These are phyloP conservation scores for Schizothorax lantsangensis DNA, from an alignment of 2,797 vertebrate genomes.

Conservation along the genomic window DNA sequence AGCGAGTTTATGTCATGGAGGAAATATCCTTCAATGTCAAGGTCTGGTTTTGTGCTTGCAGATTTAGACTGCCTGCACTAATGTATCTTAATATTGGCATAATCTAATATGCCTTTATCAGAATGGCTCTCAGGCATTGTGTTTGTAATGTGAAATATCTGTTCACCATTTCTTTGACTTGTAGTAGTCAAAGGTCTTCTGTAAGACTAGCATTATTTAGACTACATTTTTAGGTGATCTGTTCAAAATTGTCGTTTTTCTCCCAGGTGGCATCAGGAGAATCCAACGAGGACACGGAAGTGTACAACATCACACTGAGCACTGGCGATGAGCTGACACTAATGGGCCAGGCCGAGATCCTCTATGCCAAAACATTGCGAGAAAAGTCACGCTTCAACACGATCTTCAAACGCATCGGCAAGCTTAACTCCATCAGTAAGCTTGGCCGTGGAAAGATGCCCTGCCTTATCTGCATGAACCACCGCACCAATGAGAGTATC, in stretches of 20 bases:
- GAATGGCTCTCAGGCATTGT: background rate
- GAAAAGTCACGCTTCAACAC: constrained; percentile 97
- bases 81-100: background rate
- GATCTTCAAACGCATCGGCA: constrained; percentile 97
- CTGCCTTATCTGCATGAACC: constrained; percentile 99
- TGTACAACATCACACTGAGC: constrained; percentile 96
- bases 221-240: background rate
- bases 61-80: background rate
- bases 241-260: constrained; percentile 16
- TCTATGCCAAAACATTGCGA: constrained; percentile 93
- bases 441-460: constrained; percentile 97
- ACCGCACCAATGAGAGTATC: constrained; percentile 98
- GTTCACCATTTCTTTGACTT: background rate
- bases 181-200: background rate
- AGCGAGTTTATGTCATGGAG: constrained; percentile 99
- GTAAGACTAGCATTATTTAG: background rate
- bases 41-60: constrained; percentile 73
- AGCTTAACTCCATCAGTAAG: constrained; percentile 94
- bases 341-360: constrained; percentile 99
- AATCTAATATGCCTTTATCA: background rate
- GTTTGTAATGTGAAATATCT: background rate
- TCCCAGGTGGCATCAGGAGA: constrained; percentile 95
- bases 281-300: constrained; percentile 97
- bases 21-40: constrained; percentile 99
- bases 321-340: constrained; percentile 96